Percentiles rank a stretch among this genome's conserved stretches.
phyloP scores from a whole-genome alignment of 2,797 vertebrate genomes.

The Oophaga sylvatica region DNA sequence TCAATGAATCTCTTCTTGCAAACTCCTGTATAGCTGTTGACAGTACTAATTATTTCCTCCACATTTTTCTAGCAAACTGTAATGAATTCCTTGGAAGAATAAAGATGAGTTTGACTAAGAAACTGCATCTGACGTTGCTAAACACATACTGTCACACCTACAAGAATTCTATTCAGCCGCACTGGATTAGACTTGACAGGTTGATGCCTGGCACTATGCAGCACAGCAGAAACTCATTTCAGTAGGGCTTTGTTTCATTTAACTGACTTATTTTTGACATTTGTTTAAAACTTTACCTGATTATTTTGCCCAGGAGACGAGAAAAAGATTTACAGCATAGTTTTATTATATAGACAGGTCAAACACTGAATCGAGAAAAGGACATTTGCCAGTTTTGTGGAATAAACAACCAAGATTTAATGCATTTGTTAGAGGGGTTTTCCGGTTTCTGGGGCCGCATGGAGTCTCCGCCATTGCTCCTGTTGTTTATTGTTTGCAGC shows the following conservation, averaged over 20 bases:
- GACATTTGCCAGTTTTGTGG: neutral
- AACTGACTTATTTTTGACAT: constrained; percentile 22
- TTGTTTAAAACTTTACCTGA: constrained; percentile 26
- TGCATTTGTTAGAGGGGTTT: neutral
- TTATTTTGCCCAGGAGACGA: neutral
- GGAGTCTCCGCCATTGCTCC: no score
- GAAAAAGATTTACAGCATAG: neutral
- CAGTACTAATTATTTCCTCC: constrained; percentile 48
- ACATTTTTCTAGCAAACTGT: constrained; percentile 9
- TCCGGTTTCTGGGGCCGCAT: no score
- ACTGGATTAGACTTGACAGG: constrained; percentile 43
- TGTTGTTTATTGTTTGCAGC: no score
- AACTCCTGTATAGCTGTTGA: constrained; percentile 28
- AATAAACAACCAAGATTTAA: neutral
- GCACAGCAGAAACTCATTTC: constrained; percentile 30
- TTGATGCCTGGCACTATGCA: constrained; percentile 27
- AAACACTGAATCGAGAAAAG: neutral
- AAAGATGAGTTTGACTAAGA: constrained; percentile 37
- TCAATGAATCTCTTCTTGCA: constrained; percentile 24
- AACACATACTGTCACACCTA: constrained; percentile 55
- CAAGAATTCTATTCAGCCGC: constrained; percentile 32
- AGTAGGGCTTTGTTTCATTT: constrained; percentile 20
- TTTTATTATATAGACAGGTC: neutral
- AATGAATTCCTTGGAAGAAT: constrained; percentile 48
- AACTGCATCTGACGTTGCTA: constrained; percentile 46